Conservation (phyloP, 2,888 invertebrate species). For the Perdita meconis region DNA sequence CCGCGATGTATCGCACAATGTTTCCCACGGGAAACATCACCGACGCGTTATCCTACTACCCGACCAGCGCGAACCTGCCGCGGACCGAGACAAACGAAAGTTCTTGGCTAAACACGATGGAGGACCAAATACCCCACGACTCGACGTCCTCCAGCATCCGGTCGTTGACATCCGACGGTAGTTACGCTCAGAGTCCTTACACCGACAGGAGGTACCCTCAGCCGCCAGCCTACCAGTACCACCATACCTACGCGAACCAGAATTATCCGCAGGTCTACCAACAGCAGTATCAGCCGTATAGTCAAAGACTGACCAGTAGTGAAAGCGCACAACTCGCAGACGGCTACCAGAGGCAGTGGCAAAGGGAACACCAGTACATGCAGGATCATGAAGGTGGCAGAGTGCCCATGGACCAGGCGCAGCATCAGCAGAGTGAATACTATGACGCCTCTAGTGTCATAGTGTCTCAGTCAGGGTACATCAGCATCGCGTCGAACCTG, state of each 20-base stretch:
- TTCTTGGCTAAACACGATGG: conserved; percentile 87
- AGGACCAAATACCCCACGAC: conserved; percentile 85
- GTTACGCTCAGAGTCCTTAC: conserved; percentile 79
- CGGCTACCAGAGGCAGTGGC: conserved; percentile 80
- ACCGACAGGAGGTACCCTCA: conserved; percentile 79
- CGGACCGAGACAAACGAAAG: conserved; percentile 86
- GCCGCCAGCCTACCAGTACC: conserved; percentile 81
- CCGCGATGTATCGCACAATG: conserved; percentile 88
- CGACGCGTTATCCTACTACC: conserved; percentile 93
- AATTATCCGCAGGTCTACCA: conserved; percentile 80
- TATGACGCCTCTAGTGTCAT: conserved; percentile 87
- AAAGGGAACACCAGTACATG: conserved; percentile 78
- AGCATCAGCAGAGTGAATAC: conserved; percentile 77
- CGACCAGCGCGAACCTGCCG: conserved; percentile 88
- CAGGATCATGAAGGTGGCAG: conserved; percentile 74
- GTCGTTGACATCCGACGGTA: conserved; percentile 80
- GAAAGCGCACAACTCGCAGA: conserved; percentile 78
- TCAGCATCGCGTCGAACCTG: conserved; percentile 90
- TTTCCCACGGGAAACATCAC: conserved; percentile 90
- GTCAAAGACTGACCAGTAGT: conserved; percentile 71
- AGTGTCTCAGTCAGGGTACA: conserved; percentile 91
- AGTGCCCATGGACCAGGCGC: conserved; percentile 71
- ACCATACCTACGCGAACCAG: conserved; percentile 79
- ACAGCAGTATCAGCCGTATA: conserved; percentile 79
- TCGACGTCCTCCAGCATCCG: conserved; percentile 86